Base-by-base conservation (phyloP, 2,888 invertebrate species). In the Oscheius sp. region DNA sequence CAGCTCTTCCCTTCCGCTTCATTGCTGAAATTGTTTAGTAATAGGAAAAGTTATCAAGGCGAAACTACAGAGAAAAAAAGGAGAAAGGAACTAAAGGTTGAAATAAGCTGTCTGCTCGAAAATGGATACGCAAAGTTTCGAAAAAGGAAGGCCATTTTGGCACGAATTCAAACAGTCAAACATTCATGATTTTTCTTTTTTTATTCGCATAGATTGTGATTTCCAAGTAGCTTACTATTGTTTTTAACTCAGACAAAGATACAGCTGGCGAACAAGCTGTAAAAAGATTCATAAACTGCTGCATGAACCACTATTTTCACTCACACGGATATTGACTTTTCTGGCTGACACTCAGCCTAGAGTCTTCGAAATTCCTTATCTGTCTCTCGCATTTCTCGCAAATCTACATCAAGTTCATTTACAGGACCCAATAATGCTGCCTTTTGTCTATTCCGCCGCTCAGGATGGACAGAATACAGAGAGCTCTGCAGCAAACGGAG, bases 1-100 rank as follows among this genome's bases (percentile, higher is more conserved):
- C 72, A 5, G 62, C 53, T 72, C 55, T 60, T 51, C 72, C 72
- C 37, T 72, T 72, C 1, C 62, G 10, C 37, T 53, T 70, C 63
- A 63, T 63, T 48, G 21, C 21, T 21, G 47, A 63, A 42, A 60
- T 32, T 58, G n/a, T 21, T 58, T 32, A 58, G 13, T 42, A 42
- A 42, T 5, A 42, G 3, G 42, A 3, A 42, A 7, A 42, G 7
- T 3, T 5, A 42, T 7, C 7, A 42, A 42, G 21, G 21, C 21
- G 21, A 42, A 42, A 42, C 7, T 42, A 42, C 4, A 42, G 42
- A 7, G 42, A 42, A 42, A 42, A 42, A 5, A 5, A 42, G 42
- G 7, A 42, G 42, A 42, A 42, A 42, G 4, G 42, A 7, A 42
- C 42, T 42, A 21, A 21, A 21, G 21, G 21, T 42, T 42, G 42